Conservation (phyloP, 1,140 invertebrate species). For the Sitobion miscanthi region DNA sequence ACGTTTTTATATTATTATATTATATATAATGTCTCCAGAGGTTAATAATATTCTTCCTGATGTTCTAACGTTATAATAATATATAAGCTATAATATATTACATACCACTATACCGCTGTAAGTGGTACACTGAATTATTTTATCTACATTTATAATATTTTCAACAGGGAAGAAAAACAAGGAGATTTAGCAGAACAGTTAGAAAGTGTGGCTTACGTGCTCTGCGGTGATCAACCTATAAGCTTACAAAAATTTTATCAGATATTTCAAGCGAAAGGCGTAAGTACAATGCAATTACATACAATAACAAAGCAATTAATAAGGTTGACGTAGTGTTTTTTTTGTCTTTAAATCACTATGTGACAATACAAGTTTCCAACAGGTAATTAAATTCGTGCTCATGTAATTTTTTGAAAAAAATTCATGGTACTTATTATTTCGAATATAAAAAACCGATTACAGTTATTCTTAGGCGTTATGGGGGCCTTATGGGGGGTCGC, state of each 20-base stretch:
- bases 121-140: neutral
- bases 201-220: slow-evolving; percentile 82
- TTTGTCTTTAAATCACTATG: neutral
- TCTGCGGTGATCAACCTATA: slow-evolving; percentile 78
- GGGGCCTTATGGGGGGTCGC: too few species aligned
- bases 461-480: neutral
- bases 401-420: neutral
- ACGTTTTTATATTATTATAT: neutral
- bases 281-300: slow-evolving; percentile 64
- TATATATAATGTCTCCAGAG: neutral
- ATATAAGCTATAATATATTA: neutral
- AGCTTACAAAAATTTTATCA: slow-evolving; percentile 74
- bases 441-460: neutral
- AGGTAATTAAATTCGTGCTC: neutral
- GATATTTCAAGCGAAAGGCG: slow-evolving; percentile 82
- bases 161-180: slow-evolving; percentile 77
- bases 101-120: neutral
- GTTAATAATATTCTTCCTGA: neutral
- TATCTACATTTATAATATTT: slow-evolving; percentile 58
- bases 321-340: neutral
- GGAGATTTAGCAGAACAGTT: slow-evolving; percentile 82
- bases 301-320: neutral
- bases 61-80: neutral
- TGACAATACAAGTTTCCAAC: neutral
- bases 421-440: neutral